These are phyloP conservation scores for Zoroaster sp. DNA, from an alignment of 53 echinoderm and acorn worm genomes.

Conservation along the genomic window DNA sequence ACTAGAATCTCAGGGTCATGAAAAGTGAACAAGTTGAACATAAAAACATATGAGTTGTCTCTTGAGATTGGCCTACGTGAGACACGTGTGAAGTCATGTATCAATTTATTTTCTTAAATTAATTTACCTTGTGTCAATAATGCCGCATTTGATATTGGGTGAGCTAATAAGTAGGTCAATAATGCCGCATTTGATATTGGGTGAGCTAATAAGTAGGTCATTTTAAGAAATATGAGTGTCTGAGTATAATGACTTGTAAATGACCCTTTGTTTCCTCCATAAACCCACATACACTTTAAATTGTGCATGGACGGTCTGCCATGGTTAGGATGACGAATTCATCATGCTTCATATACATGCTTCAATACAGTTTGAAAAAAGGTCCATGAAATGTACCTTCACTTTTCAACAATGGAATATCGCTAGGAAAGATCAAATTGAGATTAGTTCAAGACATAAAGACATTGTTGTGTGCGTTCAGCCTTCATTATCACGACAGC, in stretches of 20 bases:
- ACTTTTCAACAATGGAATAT: constrained; percentile 18
- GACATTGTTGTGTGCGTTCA: neutral
- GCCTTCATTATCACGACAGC: neutral
- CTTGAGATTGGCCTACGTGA: constrained; percentile 21
- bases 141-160: no score
- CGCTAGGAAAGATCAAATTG: neutral
- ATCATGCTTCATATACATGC: no score
- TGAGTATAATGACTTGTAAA: no score
- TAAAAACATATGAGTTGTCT: neutral
- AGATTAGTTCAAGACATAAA: constrained; percentile 22
- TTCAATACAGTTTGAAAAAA: neutral
- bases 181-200: no score
- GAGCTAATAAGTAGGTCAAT: no score
- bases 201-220: no score
- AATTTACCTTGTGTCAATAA: no score
- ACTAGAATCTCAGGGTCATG: neutral
- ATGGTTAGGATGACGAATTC: no score
- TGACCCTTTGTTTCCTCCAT: no score
- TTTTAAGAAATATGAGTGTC: no score
- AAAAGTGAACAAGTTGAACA: neutral
- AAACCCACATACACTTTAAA: no score
- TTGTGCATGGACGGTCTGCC: no score
- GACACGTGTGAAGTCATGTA: constrained; percentile 10
- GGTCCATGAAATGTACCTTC: neutral
- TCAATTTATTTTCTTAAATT: neutral